Evolutionary conservation across 2,113 vertebrate species (phyloP).

Genomic region (Piaya cayana): DNA sequence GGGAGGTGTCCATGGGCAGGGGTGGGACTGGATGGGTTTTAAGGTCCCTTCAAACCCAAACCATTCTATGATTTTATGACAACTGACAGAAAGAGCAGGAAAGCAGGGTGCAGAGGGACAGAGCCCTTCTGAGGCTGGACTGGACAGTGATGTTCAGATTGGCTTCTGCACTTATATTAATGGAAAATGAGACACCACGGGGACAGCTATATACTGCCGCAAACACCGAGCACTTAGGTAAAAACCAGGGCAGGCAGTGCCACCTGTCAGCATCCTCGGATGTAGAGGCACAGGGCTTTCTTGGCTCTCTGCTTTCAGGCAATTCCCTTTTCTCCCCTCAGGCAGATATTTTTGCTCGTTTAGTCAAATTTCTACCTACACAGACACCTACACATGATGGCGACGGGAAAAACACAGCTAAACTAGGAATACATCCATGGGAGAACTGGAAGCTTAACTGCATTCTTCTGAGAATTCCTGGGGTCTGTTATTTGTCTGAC

Average conservation of each 20-base stretch:
- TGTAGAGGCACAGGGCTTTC: not conserved
- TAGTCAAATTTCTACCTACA: conserved; percentile 44
- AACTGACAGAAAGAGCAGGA: not conserved
- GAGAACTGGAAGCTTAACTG: not conserved
- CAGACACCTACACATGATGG: conserved; percentile 5
- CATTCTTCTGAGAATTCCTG: not conserved
- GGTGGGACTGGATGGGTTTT: too few relatives aligned
- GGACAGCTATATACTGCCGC: not conserved
- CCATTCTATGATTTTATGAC: too few relatives aligned
- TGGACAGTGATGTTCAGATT: not conserved
- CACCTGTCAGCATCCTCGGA: not conserved
- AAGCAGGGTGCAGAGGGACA: not conserved
- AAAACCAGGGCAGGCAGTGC: not conserved
- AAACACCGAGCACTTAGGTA: not conserved
- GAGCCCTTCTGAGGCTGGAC: not conserved
- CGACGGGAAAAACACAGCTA: conserved; percentile 25
- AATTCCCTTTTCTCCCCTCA: not conserved
- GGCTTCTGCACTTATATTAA: not conserved
- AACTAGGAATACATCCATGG: not conserved
- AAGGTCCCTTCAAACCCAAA: too few relatives aligned
- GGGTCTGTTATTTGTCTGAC: not conserved
- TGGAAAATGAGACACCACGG: not conserved
- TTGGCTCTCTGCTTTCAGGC: not conserved
- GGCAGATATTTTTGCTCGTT: conserved; percentile 14
- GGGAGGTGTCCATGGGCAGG: too few relatives aligned